Evolutionary conservation across 2,113 vertebrate genomes (phyloP).

Genomic region (Sakesphorus luctuosus): DNA sequence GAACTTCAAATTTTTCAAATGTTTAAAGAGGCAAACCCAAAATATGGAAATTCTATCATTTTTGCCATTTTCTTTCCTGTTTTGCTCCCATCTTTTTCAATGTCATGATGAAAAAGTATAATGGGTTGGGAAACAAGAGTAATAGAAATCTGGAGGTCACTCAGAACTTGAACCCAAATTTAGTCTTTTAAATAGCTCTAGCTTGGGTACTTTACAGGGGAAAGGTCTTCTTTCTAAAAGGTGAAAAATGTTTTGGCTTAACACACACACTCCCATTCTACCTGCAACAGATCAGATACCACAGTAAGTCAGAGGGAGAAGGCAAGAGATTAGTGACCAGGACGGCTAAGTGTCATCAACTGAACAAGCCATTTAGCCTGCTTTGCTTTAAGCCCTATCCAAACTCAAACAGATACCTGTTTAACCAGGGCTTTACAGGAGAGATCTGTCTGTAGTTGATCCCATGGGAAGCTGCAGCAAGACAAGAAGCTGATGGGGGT

Average conservation of each 20-base stretch:
- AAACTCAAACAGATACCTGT: not conserved
- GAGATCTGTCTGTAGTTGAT: not conserved
- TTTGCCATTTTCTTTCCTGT: rapidly evolving
- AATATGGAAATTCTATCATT: not conserved
- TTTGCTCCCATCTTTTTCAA: not conserved
- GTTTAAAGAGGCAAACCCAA: not conserved
- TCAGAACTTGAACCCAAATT: not conserved
- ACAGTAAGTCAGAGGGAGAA: not conserved
- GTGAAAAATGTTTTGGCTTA: not conserved
- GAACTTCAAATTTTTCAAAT: not conserved
- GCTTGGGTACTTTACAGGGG: not conserved
- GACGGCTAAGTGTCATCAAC: not conserved
- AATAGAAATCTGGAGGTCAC: not conserved
- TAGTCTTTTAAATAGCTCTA: not conserved
- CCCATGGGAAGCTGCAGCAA: not conserved
- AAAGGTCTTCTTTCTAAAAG: not conserved
- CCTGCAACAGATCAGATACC: not conserved
- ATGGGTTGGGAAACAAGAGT: not conserved
- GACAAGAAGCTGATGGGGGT: not conserved
- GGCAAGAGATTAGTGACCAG: not conserved
- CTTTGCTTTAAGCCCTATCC: not conserved
- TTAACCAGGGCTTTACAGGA: not conserved
- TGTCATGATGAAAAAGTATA: not conserved
- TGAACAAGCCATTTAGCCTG: not conserved
- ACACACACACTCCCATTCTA: not conserved